These are phyloP conservation scores for Carpatolechia fugitivella DNA, from an alignment of 2,888 invertebrate species.

Conservation along the genomic window DNA sequence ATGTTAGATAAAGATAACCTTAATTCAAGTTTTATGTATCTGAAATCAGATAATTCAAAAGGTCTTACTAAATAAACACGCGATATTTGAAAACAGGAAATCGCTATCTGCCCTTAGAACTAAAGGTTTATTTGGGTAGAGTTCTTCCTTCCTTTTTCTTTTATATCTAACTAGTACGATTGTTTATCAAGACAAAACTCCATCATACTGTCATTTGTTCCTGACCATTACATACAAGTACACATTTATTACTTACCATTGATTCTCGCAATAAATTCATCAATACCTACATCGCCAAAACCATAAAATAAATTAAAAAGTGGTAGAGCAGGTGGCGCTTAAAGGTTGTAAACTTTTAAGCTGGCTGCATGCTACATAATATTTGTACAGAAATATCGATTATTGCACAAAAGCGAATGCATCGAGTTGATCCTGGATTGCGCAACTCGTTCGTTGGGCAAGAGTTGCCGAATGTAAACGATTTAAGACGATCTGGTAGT, in stretches of 20 bases:
- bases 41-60: too few species aligned
- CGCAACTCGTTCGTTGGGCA: constrained; percentile 61
- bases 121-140: not conserved
- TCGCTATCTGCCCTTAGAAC: not conserved
- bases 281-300: constrained; percentile 30
- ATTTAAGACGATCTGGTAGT: constrained; percentile 50
- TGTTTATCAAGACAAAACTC: not conserved
- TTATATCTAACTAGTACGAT: not conserved
- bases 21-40: too few species aligned
- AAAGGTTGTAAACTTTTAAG: constrained; percentile 38
- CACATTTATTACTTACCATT: not conserved
- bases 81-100: constrained; percentile 18
- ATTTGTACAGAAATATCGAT: constrained; percentile 57
- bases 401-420: constrained; percentile 64
- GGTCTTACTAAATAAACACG: too few species aligned
- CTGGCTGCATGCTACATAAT: constrained; percentile 49
- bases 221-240: too few species aligned
- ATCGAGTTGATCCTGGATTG: constrained; percentile 67
- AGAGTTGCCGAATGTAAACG: constrained; percentile 62
- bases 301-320: constrained; percentile 52
- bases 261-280: constrained; percentile 32
- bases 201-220: too few species aligned
- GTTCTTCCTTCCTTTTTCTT: not conserved
- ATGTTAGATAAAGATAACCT: too few species aligned
- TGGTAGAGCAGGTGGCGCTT: constrained; percentile 41